These are phyloP conservation scores for Seira sanloemensis DNA, from an alignment of 2,888 invertebrate species.

Conservation along the genomic window DNA sequence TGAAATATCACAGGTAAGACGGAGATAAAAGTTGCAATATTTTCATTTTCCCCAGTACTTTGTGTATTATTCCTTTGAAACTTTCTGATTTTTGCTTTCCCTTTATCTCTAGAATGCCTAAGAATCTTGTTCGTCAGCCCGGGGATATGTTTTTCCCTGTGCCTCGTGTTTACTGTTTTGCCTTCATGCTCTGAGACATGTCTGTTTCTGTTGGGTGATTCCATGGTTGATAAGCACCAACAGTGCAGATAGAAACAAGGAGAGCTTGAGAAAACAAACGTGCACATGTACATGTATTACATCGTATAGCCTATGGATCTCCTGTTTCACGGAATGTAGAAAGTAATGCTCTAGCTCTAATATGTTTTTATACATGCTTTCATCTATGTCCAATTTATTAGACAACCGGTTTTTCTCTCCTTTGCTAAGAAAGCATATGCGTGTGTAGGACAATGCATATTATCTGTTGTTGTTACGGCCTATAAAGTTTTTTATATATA, in stretches of 20 bases:
- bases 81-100: constrained; percentile 57
- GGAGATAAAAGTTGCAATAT: too few species aligned
- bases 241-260: constrained; percentile 31
- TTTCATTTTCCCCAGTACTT: neutral
- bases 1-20: too few species aligned
- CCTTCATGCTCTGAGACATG: neutral
- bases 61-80: constrained; percentile 35
- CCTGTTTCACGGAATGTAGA: neutral
- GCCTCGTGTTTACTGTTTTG: too few species aligned
- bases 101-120: constrained; percentile 57
- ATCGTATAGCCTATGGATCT: neutral
- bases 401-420: neutral
- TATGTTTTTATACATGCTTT: too few species aligned
- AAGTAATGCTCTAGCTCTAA: too few species aligned
- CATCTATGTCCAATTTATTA: neutral
- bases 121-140: constrained; percentile 55
- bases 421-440: too few species aligned
- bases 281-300: too few species aligned
- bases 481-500: too few species aligned
- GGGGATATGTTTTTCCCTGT: constrained; percentile 44
- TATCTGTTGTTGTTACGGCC: too few species aligned
- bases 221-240: constrained; percentile 61
- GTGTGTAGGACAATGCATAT: too few species aligned
- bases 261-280: neutral
- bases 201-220: constrained; percentile 58